Evolutionary conservation across 2,888 invertebrate genomes (phyloP).

Genomic region (Piscicola geometra): DNA sequence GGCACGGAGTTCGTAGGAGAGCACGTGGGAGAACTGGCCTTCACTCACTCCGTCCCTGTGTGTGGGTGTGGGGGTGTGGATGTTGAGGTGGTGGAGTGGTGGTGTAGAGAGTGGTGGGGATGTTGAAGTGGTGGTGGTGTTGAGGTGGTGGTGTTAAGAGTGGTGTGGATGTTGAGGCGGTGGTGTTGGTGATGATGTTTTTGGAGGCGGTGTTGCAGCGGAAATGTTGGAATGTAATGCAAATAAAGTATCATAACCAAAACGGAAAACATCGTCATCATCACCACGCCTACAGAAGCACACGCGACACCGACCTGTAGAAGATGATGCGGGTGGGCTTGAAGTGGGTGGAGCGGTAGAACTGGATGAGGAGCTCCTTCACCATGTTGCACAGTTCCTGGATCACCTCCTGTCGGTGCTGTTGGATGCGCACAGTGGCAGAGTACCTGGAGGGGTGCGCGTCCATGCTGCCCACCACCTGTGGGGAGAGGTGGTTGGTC

Average conservation of each 20-base stretch:
- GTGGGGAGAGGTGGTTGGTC: not conserved
- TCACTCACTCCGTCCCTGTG: constrained; percentile 98
- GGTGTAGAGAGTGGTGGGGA: no score
- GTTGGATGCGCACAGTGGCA: constrained; percentile 91
- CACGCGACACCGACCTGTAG: constrained; percentile 60
- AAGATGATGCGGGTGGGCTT: constrained; percentile 98
- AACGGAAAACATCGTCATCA: no score
- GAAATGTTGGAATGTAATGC: no score
- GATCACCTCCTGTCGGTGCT: constrained; percentile 96
- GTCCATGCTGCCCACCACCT: constrained; percentile 98
- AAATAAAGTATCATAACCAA: no score
- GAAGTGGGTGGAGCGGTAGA: constrained; percentile 98
- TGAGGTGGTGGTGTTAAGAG: no score
- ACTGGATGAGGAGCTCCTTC: constrained; percentile 90
- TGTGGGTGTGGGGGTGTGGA: constrained; percentile 95
- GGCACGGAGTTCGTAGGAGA: constrained; percentile 93
- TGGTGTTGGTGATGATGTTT: no score
- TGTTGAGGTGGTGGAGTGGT: constrained; percentile 91
- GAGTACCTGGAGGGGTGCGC: constrained; percentile 98
- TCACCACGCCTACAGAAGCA: not conserved
- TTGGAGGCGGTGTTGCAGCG: no score
- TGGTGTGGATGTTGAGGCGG: no score
- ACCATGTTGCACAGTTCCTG: constrained; percentile 99
- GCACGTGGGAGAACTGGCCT: constrained; percentile 92
- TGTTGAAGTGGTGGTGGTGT: no score